Evolutionary conservation across 1,140 invertebrate genomes (phyloP), one percentile per base, ranked within the genome.

Genomic region (Proales similis): DNA sequence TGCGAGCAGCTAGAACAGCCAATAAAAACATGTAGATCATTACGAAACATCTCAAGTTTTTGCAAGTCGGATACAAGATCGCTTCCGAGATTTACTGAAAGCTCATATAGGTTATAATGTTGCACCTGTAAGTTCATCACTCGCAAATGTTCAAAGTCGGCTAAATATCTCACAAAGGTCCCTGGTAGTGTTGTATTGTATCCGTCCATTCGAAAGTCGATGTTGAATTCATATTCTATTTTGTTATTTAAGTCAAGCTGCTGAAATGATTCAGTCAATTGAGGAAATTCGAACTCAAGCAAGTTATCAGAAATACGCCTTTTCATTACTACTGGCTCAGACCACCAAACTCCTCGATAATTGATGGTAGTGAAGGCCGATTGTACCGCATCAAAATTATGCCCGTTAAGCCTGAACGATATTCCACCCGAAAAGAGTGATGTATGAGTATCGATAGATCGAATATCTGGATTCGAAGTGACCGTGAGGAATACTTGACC

Each of bases 141-240:
- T n/a, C n/a, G n/a, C n/a, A n/a, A n/a, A n/a, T 1, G 1, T 24
- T 20, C 22, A 57, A 20, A 26, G 39, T 27, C 14, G 51, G 51
- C 26, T n/a, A 24, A 17, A 17, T 57, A 57, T 0, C 0, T n/a
- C 1, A 57, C 32, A 1, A 14, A 12, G 7, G 27, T 26, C 4
- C 45, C 36, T 36, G 20, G 39, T 27, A 57, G 22, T 17, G 51
- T 57, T 5, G 45, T 42, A 30, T 57, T 57, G 19, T 42, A 57
- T n/a, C 51, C 51, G 24, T 57, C 51, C 51, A 57, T 57, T 42
- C 39, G 22, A 57, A 57, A 57, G 11, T 42, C 51, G 0, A 57
- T 39, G 39, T 57, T 36, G 3, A 57, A 39, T 2, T 22, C 6
- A 14, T 39, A 39, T 2, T 12, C 22, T 36, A 26, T 22, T 53